These are phyloP conservation scores for Terrapene triunguis DNA, from an alignment of 2,113 vertebrate genomes.

Conservation along the genomic window DNA sequence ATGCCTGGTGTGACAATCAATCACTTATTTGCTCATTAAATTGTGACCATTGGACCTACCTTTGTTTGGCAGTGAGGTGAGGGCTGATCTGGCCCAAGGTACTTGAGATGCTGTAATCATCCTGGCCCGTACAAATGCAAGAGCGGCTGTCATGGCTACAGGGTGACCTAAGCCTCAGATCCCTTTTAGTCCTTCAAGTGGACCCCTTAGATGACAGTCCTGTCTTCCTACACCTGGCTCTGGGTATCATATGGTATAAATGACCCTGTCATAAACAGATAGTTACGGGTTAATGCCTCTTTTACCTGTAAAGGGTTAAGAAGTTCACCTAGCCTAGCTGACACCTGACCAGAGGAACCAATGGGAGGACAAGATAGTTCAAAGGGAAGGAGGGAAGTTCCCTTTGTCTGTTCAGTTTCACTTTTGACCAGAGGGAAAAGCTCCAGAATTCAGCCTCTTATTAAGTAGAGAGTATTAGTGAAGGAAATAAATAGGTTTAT, in stretches of 20 bases:
- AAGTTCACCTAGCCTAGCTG: no score
- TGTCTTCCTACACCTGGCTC: background rate
- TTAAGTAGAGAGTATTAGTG: no score
- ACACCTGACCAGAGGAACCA: no score
- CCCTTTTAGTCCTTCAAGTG: background rate
- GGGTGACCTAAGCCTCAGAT: background rate
- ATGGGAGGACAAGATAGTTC: no score
- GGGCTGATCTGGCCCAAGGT: background rate
- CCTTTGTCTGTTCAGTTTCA: no score
- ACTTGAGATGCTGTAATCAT: background rate
- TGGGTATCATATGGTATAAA: background rate
- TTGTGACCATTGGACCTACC: accelerated
- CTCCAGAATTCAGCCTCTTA: no score
- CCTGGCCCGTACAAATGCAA: background rate
- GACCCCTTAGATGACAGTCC: background rate
- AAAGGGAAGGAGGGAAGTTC: no score
- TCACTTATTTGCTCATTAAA: background rate
- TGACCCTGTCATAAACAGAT: no score
- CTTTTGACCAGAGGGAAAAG: no score
- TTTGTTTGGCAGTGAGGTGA: background rate
- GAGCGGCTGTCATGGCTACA: background rate
- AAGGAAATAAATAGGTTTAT: no score
- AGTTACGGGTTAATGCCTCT: no score
- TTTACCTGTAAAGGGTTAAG: no score
- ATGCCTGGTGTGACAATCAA: background rate